phyloP scores from a whole-genome alignment of 2,888 invertebrate species.

The Drosophila greeni region DNA sequence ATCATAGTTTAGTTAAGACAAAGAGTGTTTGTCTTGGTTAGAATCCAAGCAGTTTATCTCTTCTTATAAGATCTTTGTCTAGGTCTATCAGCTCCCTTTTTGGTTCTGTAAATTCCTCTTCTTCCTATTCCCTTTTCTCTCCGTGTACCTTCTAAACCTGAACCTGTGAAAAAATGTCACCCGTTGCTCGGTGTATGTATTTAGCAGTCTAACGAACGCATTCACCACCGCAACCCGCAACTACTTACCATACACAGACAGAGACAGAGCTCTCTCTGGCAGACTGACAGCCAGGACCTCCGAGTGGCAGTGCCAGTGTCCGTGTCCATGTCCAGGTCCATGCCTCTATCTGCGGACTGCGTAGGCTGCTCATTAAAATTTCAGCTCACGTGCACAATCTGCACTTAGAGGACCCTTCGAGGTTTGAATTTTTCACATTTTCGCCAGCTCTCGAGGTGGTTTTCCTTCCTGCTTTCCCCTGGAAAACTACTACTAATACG shows the following conservation, averaged over 20 bases:
- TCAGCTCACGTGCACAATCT: conserved; percentile 68
- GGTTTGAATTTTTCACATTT: conserved; percentile 70
- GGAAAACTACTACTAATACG: conserved; percentile 26
- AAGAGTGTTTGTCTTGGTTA: no score
- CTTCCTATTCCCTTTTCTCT: not conserved
- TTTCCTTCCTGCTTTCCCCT: conserved; percentile 9
- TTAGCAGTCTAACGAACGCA: conserved; percentile 65
- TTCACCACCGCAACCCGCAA: conserved; percentile 36
- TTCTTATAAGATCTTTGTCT: no score
- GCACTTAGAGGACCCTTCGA: conserved; percentile 69
- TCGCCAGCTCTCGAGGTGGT: conserved; percentile 44
- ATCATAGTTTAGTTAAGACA: no score
- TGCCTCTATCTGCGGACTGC: conserved; percentile 36
- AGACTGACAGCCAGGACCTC: conserved; percentile 29
- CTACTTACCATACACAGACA: conserved; percentile 20
- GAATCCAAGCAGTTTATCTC: no score
- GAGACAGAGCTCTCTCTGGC: not conserved
- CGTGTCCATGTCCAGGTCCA: conserved; percentile 32
- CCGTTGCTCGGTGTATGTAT: conserved; percentile 37
- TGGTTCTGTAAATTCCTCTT: rapidly evolving
- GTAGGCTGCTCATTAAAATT: conserved; percentile 66
- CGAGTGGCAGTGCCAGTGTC: conserved; percentile 49
- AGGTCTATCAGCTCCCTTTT: no score
- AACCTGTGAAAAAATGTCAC: conserved; percentile 43
- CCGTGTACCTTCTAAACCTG: conserved; percentile 21